Base-by-base conservation (phyloP, 2,113 vertebrate species). In the Campylorhamphus procurvoides region DNA sequence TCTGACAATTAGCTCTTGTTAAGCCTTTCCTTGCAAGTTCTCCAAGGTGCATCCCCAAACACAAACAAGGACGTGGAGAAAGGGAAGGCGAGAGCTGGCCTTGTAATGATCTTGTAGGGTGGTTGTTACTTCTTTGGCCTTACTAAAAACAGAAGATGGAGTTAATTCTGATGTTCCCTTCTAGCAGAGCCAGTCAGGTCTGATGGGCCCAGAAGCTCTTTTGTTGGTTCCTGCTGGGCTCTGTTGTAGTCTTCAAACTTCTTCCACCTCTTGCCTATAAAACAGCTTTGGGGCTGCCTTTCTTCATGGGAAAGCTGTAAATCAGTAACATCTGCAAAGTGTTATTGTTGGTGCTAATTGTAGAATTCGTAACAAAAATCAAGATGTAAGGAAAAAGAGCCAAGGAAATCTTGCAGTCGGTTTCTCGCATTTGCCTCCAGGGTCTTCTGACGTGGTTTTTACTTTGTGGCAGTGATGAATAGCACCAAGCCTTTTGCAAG, bases 1-100 rank as follows among this genome's bases (percentile, higher is more conserved):
- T 53, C 89, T 89, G 84, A 89, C 91, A 94, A 77, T 91, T 97
- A 90, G 84, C 81, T 94, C 55, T 31, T 96, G 73, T 74, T 91
- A 76, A 97, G 46, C 58, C 55, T 89, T 94, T 74, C 50, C 64
- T 83, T 55, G 75, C 68, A 24, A 84, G 63, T 94, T 90, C 56
- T 74, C 53, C n/a, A 1, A 3, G 0, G 2, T 66, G 55, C 40
- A 22, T 42, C 39, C 12, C 10, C 6, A 76, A 90, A 74, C 39
- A 23, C 62, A 89, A 90, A 10, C 47, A 39, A 78, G n/a, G 90
- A 78, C 6, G 28, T 33, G 33, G 72, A 84, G 46, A 71, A 84
- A 90, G 46, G 88, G 39, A 40, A 63, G 60, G 11, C 14, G 39
- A 77, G 59, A 53, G 39, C n/a, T 76, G 79, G 14, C 44, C 64